A percentile compares a stretch with the other conserved stretches of the same genome.
These are phyloP conservation scores for Ophonus ardosiacus DNA, from an alignment of 2,888 invertebrate species.

Conservation along the genomic window DNA sequence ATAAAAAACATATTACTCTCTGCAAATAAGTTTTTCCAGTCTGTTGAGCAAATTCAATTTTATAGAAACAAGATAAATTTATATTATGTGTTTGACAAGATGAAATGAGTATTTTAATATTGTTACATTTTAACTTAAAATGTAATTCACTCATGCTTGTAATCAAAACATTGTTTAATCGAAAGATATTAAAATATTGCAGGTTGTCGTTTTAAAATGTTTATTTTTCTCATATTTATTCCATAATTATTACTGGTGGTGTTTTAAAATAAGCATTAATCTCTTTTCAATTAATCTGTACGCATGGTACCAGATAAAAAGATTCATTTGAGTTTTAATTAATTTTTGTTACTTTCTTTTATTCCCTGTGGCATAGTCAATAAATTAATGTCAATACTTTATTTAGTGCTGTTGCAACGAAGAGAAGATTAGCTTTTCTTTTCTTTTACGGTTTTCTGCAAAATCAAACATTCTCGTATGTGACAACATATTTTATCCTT, in stretches of 20 bases:
- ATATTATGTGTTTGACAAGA: neutral
- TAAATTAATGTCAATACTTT: conserved; percentile 31
- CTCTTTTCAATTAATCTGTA: neutral
- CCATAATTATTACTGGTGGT: neutral
- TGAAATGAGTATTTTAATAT: neutral
- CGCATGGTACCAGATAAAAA: neutral
- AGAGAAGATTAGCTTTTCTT: neutral
- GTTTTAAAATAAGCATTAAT: neutral
- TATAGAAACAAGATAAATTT: neutral
- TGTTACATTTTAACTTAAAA: neutral
- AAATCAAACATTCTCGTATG: neutral
- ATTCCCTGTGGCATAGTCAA: conserved; percentile 6
- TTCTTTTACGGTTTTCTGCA: neutral
- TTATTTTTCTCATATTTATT: neutral
- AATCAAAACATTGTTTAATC: neutral
- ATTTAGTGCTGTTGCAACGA: neutral
- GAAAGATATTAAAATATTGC: neutral
- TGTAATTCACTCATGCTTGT: neutral
- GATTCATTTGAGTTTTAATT: neutral
- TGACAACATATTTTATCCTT: too few relatives aligned
- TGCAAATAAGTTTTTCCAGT: neutral
- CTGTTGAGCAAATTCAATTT: neutral
- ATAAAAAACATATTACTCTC: neutral
- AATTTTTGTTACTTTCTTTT: neutral
- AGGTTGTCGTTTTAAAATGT: neutral